phyloP scores from a whole-genome alignment of 1,140 invertebrate species.

The Asbolus verrucosus region DNA sequence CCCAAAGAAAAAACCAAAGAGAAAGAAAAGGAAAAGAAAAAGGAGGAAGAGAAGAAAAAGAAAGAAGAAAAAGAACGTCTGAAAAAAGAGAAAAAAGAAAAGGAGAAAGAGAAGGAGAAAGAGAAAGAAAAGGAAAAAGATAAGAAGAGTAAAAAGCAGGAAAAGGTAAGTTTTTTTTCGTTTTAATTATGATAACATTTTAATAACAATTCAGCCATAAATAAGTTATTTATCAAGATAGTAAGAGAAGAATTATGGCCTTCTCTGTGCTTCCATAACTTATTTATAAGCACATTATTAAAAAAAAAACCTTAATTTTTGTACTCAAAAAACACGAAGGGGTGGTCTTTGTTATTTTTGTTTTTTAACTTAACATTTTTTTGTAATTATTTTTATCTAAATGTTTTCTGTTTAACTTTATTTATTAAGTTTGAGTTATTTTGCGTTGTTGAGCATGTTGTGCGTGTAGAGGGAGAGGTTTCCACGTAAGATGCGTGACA shows the following conservation, averaged over 20 bases:
- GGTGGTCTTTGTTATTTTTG: conserved; percentile 28
- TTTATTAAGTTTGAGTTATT: conserved; percentile 60
- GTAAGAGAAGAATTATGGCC: too few species aligned
- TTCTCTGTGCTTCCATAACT: too few species aligned
- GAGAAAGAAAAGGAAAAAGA: conserved; percentile 66
- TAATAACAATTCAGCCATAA: conserved; percentile 20
- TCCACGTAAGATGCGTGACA: conserved; percentile 79
- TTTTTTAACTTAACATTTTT: conserved; percentile 34
- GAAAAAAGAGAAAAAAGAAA: conserved; percentile 67
- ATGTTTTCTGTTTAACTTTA: conserved; percentile 52
- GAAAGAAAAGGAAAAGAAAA: conserved; percentile 77
- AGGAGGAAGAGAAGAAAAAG: conserved; percentile 74
- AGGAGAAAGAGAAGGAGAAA: conserved; percentile 66
- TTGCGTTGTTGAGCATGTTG: conserved; percentile 62
- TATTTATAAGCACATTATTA: conserved; percentile 12
- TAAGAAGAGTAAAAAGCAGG: conserved; percentile 72
- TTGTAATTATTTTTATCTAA: conserved; percentile 34
- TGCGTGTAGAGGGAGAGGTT: conserved; percentile 72
- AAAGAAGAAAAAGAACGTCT: conserved; percentile 74
- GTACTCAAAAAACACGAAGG: conserved; percentile 27
- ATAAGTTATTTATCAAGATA: conserved; percentile 4
- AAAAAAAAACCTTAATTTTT: background rate
- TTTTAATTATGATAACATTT: background rate
- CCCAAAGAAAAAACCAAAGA: conserved; percentile 70
- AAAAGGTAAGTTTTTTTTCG: conserved; percentile 61